Base-by-base conservation (phyloP, 2,888 invertebrate species). In the Beris morrisii region DNA sequence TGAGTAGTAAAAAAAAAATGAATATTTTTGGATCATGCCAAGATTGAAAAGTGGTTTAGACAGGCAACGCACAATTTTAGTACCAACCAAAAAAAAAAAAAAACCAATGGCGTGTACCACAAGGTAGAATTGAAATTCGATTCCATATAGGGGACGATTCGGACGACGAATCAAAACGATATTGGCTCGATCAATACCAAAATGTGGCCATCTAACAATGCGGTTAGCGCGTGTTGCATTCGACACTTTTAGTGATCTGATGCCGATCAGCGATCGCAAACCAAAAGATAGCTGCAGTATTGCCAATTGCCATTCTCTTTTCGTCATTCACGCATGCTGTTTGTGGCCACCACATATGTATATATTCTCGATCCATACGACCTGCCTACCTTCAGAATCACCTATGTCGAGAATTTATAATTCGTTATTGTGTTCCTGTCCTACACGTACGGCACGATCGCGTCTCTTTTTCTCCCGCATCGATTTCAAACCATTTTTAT, bases 171-270 rank as follows among this genome's bases (percentile, higher is more conserved):
- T 22, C 22, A 22, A 22, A 22, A 5, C 38, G 38, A 38, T 38
- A 38, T 38, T 38, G 38, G 38, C 38, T 38, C 38, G 38, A 38
- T 38, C 38, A 38, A 38, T 38, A 38, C 38, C 38, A 38, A 38
- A 38, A 38, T 38, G 38, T 9, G 9, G 7, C 7, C 38, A 38
- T 38, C 38, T 59, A 65, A 65, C 65, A 67, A 69, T 69, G 67
- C 61, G 61, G 66, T 61, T 63, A 67, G 69, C 67, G 65, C 69
- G 69, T 65, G 65, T 69, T 65, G 63, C 61, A 56, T 61, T 61
- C 63, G 43, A 63, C 45, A 65, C 45, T 54, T 67, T 52, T 64
- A 54, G 55, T 66, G 59, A 68, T 52, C 61, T 56, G 38, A 63
- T 65, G 46, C 12, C 13, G 59, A 59, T 59, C 38, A 50, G 44